A percentile compares a stretch with the other conserved stretches of the same genome.
phyloP scores from a whole-genome alignment of 2,797 vertebrate species.

The Leptodactylus fallax region DNA sequence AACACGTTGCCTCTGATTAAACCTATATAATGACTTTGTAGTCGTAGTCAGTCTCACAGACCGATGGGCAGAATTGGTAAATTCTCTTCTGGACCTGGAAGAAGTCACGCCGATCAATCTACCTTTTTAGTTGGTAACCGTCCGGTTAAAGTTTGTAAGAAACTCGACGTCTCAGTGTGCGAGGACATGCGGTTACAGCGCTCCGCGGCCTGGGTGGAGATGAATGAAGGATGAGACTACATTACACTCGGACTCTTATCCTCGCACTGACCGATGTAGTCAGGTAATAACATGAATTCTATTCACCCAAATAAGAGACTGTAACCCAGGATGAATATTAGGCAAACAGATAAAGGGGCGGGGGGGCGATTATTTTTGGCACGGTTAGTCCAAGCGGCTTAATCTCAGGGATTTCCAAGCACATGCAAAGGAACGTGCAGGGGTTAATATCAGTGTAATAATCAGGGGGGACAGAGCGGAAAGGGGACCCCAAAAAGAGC shows the following conservation, averaged over 20 bases:
- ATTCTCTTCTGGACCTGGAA: neutral
- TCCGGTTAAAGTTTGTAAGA: constrained; percentile 99
- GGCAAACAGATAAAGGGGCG: neutral
- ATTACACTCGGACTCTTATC: constrained; percentile 77
- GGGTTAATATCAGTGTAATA: neutral
- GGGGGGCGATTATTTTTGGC: neutral
- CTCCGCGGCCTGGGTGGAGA: constrained; percentile 98
- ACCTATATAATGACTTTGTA: neutral
- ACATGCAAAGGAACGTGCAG: constrained; percentile 18
- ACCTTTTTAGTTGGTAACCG: constrained; percentile 99
- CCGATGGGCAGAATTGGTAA: neutral
- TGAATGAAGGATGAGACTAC: constrained; percentile 95
- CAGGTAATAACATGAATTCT: neutral
- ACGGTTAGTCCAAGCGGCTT: constrained; percentile 12
- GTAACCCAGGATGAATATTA: neutral
- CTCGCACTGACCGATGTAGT: neutral
- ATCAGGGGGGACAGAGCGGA: too few species aligned
- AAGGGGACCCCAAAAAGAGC: too few species aligned
- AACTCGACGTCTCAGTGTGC: constrained; percentile 99
- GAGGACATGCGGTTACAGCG: constrained; percentile 99
- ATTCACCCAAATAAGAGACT: neutral
- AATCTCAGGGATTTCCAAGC: neutral
- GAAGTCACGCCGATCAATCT: constrained; percentile 79
- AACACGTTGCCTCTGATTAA: too few species aligned
- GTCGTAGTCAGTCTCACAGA: neutral